Conservation (phyloP, 1,140 invertebrate genomes). For the Drosophila fuyamai region DNA sequence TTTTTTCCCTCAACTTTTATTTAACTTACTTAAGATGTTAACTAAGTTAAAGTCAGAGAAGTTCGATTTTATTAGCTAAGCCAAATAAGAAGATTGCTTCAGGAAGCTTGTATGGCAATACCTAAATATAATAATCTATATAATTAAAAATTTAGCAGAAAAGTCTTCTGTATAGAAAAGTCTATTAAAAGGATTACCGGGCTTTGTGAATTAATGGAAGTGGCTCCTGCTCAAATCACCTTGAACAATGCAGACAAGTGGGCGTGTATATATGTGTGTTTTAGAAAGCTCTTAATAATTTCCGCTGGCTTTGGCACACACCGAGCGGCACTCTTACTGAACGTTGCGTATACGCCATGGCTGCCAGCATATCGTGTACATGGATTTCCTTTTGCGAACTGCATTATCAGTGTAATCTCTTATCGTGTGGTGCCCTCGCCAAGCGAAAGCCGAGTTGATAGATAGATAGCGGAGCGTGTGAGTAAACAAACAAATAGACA, state of each 20-base stretch:
- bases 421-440: conserved; percentile 20
- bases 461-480: conserved; percentile 23
- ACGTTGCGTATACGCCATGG: conserved; percentile 30
- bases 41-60: background rate
- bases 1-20: no score
- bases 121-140: background rate
- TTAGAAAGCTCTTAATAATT: conserved; percentile 26
- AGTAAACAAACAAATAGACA: conserved; percentile 33
- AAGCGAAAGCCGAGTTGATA: background rate
- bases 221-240: conserved; percentile 32
- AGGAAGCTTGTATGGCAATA: background rate
- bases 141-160: background rate
- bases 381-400: conserved; percentile 28
- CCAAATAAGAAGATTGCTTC: background rate
- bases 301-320: conserved; percentile 27
- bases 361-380: conserved; percentile 15
- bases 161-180: background rate
- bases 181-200: conserved; percentile 31
- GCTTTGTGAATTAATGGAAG: conserved; percentile 10
- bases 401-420: conserved; percentile 26
- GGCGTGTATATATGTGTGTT: background rate
- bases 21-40: background rate
- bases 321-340: background rate
- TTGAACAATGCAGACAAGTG: conserved; percentile 25
- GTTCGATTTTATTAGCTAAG: background rate